Conservation (phyloP, 2,113 vertebrate species). For the Oncorhynchus keta region DNA sequence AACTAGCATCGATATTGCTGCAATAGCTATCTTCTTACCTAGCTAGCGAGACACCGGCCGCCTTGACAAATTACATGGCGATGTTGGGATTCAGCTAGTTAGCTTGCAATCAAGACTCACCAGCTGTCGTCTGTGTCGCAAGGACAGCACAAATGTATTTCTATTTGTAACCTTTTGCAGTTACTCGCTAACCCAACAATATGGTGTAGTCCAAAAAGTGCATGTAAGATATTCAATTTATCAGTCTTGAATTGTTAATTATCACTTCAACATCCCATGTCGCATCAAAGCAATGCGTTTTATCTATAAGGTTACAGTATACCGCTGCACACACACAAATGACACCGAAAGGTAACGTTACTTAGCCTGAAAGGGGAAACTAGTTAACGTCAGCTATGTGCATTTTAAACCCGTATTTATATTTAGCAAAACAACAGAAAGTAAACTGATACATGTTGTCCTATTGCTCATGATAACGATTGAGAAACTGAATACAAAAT, state of each 20-base stretch:
- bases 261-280: constrained; percentile 53
- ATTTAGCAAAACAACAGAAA: not conserved
- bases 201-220: not conserved
- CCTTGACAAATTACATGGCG: too few species aligned
- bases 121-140: constrained; percentile 57
- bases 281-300: constrained; percentile 56
- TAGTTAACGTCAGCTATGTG: not conserved
- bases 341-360: not conserved
- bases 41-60: too few species aligned
- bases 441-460: not conserved
- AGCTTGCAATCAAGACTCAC: constrained; percentile 45
- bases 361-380: not conserved
- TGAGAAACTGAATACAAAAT: too few species aligned
- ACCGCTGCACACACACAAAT: not conserved
- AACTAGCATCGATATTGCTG: too few species aligned
- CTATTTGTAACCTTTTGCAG: constrained; percentile 58
- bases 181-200: not conserved
- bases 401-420: not conserved
- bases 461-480: too few species aligned
- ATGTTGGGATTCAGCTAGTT: not conserved
- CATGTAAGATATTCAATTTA: not conserved
- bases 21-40: too few species aligned
- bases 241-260: not conserved
- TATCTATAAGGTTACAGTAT: not conserved
- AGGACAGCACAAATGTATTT: constrained; percentile 57